Percentiles rank a stretch among this genome's conserved stretches.
Evolutionary conservation across 2,888 invertebrate species (phyloP).

Genomic region (Leptinotarsa rubiginosa): DNA sequence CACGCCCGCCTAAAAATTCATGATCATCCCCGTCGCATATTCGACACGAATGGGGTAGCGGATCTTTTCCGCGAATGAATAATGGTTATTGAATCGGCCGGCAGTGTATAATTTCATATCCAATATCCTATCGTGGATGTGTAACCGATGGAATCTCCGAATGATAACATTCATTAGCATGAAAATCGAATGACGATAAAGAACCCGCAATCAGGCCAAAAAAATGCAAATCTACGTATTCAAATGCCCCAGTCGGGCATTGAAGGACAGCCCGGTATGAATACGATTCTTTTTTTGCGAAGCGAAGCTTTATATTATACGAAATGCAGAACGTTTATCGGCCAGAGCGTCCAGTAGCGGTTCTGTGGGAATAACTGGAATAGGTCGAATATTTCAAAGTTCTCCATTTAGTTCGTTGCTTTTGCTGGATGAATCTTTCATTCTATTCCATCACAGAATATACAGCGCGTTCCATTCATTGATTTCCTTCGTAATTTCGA

Average conservation of each 20-base stretch:
- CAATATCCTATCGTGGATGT: constrained; percentile 18
- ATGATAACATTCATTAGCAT: constrained; percentile 41
- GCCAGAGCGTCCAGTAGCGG: constrained; percentile 32
- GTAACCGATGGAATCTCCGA: constrained; percentile 32
- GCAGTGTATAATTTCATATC: constrained; percentile 28
- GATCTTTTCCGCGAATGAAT: constrained; percentile 21
- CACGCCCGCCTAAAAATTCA: constrained; percentile 8
- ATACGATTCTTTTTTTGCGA: constrained; percentile 35
- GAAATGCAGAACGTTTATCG: constrained; percentile 39
- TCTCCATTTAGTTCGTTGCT: no score
- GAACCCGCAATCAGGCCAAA: constrained; percentile 35
- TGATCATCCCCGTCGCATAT: constrained; percentile 1
- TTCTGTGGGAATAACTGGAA: constrained; percentile 25
- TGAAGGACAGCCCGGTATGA: constrained; percentile 37
- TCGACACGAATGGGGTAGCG: constrained; percentile 4
- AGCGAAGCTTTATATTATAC: constrained; percentile 35
- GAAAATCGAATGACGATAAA: constrained; percentile 39
- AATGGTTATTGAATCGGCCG: constrained; percentile 23
- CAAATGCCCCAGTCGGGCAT: constrained; percentile 40
- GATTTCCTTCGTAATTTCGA: no score
- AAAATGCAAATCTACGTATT: constrained; percentile 41
- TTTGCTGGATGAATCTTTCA: no score
- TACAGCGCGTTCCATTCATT: no score
- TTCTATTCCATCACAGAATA: no score
- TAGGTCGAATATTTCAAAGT: constrained; percentile 2